Conservation (phyloP, 2,797 vertebrate species). For the Myiotriccus ornatus region DNA sequence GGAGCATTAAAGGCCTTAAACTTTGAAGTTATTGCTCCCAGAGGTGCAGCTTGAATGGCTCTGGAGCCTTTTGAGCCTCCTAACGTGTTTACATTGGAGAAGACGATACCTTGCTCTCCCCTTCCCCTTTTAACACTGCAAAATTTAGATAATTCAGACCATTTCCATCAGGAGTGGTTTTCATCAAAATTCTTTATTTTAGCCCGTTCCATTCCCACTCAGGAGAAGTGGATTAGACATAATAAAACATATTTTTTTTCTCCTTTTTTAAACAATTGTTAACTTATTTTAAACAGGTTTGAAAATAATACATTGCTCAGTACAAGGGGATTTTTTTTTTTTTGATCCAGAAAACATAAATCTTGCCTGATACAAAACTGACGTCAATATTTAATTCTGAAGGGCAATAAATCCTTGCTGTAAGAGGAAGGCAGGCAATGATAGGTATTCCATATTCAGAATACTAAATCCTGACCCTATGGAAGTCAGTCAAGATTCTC, state of each 20-base stretch:
- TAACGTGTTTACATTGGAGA: not conserved
- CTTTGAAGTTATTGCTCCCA: not conserved
- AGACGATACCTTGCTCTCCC: not conserved
- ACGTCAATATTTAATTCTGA: slow-evolving; percentile 52
- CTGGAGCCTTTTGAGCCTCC: not conserved
- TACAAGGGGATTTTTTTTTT: not conserved
- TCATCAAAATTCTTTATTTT: not conserved
- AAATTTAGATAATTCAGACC: not conserved
- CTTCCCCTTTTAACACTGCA: not conserved
- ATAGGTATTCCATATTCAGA: slow-evolving; percentile 15
- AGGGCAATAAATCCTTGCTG: slow-evolving; percentile 41
- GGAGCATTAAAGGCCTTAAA: slow-evolving; percentile 1
- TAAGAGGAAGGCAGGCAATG: slow-evolving; percentile 22
- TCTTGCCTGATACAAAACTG: slow-evolving; percentile 25
- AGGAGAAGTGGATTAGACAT: not conserved
- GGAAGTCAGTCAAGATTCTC: slow-evolving; percentile 27
- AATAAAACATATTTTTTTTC: not conserved
- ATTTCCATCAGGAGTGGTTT: not conserved
- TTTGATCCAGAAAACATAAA: not conserved
- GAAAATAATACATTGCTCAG: not conserved
- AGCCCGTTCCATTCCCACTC: not conserved
- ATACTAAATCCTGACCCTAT: slow-evolving; percentile 14
- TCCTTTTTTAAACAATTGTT: not conserved
- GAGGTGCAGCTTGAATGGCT: not conserved
- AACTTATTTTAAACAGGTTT: not conserved